Evolutionary conservation across 2,888 invertebrate genomes (phyloP), one percentile per base, ranked within the genome.

Genomic region (Matsumyia berberina): DNA sequence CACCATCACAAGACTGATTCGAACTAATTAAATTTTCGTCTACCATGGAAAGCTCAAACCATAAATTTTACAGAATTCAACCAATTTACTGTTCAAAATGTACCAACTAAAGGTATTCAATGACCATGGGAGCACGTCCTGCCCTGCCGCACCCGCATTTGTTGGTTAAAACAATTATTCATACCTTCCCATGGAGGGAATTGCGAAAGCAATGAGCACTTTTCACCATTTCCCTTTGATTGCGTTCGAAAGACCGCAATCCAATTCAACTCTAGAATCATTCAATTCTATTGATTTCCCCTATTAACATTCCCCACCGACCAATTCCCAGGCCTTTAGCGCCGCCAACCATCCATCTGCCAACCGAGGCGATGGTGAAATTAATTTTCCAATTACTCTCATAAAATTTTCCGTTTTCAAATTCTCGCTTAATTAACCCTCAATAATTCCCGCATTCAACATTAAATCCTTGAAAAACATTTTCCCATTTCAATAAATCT

Each of bases 341-440:
- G 1, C 24, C 24, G 4, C 24, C 24, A 24, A 24, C 37, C 49
- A 72, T 58, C 24, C 15, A 58, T 46, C 53, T 49, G 46, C 77
- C 49, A 46, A 42, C 51, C 39, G 37, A 15, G 67, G 31, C 67
- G 39, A 39, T 70, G 57, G 19, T 44, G 49, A 57, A 60, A 79
- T 83, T 79, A 79, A 85, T 69, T 79, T 85, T 85, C 85, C 73
- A 79, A 83, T 70, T 74, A 85, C 69, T 55, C 62, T 79, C 79
- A 85, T 74, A 79, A 79, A 62, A 74, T 79, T 79, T 70, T 53
- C 64, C 62, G 57, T 66, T 85, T 66, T 74, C 79, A 80, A 85
- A 79, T 85, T 79, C 80, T 74, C 64, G 79, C 85, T 85, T 85
- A 85, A 85, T 85, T 85, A 85, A 85, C 74, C 51, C 74, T 58